Evolutionary conservation across 2,797 vertebrate species (phyloP).

Genomic region (Ciconia nigra): DNA sequence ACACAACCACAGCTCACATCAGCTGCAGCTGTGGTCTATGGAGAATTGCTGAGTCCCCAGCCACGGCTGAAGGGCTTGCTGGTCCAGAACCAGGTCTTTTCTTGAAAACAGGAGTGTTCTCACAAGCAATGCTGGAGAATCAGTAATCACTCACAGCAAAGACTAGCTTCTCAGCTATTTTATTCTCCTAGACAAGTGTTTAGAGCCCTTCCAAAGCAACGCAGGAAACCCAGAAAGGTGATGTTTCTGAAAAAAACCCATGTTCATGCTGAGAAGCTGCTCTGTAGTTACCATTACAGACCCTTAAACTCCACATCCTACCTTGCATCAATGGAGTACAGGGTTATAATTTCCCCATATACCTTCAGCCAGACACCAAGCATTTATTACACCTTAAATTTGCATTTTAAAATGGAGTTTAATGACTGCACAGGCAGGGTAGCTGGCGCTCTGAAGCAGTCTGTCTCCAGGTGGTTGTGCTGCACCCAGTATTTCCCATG

Average conservation of each 20-base stretch:
- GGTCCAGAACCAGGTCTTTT: not conserved
- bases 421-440: not conserved
- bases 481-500: not conserved
- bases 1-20: rapidly evolving
- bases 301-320: not conserved
- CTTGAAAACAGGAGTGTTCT: not conserved
- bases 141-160: not conserved
- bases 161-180: not conserved
- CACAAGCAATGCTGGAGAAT: not conserved
- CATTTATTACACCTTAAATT: not conserved
- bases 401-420: not conserved
- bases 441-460: not conserved
- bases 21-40: not conserved
- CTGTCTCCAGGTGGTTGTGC: not conserved
- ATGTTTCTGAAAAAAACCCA: not conserved
- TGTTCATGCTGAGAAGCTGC: not conserved
- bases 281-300: not conserved
- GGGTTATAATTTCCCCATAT: not conserved
- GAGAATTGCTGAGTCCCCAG: not conserved
- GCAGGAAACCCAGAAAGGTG: not conserved
- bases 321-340: not conserved
- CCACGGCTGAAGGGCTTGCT: not conserved
- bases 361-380: not conserved
- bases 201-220: not conserved
- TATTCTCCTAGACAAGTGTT: not conserved